Evolutionary conservation across 2,113 vertebrate genomes (phyloP).

Genomic region (Embiotoca jacksoni): DNA sequence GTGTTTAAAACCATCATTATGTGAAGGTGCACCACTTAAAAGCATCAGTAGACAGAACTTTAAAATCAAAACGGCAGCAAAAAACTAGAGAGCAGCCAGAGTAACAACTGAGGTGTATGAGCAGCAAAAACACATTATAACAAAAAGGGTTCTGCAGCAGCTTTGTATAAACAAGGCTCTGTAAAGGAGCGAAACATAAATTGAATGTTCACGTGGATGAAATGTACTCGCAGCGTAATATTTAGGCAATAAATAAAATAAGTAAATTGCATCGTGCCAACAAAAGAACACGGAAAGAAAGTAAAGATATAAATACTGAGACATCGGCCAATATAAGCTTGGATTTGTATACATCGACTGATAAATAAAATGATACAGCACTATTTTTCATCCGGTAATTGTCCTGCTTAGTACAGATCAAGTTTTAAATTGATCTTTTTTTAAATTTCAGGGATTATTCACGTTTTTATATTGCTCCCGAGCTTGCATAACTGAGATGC

Average conservation of each 20-base stretch:
- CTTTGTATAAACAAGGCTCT: neutral
- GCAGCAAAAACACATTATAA: constrained; percentile 14
- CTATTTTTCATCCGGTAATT: neutral
- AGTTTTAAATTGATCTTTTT: too few relatives aligned
- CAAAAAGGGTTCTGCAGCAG: constrained; percentile 4
- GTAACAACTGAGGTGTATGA: neutral
- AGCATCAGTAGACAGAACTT: constrained; percentile 5
- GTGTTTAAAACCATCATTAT: neutral
- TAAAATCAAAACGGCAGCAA: neutral
- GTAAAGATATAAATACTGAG: neutral
- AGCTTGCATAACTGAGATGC: neutral
- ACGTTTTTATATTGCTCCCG: neutral
- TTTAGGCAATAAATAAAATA: neutral
- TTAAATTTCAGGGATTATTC: neutral
- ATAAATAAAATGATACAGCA: neutral
- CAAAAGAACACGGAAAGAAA: too few relatives aligned
- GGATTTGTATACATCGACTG: neutral
- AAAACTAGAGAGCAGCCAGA: neutral
- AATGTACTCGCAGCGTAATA: neutral
- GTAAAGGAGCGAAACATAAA: neutral
- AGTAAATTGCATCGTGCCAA: neutral
- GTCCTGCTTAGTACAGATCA: neutral
- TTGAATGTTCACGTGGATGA: neutral
- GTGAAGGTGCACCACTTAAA: constrained; percentile 6
- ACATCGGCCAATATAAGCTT: neutral